phyloP scores from a whole-genome alignment of 2,113 vertebrate species.

The Hylia prasina region DNA sequence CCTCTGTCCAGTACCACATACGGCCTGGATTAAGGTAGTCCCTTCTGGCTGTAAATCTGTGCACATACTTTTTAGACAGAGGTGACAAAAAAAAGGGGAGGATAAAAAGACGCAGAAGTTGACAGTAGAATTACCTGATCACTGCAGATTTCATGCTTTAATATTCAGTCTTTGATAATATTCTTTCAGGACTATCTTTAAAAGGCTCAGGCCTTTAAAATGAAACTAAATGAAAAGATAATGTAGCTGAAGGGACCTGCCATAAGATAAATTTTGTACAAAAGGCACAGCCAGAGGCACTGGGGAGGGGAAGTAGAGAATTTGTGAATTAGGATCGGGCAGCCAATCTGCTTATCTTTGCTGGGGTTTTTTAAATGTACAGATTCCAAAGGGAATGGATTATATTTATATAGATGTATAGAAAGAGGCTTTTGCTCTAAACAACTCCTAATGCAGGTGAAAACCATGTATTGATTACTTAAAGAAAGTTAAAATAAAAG shows the following conservation, averaged over 20 bases:
- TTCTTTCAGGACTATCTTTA: background rate
- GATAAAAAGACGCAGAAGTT: background rate
- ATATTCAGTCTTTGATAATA: background rate
- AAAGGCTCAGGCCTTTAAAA: background rate
- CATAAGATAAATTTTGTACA: background rate
- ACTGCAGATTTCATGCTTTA: background rate
- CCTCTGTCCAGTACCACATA: background rate
- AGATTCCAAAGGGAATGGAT: conserved; percentile 45
- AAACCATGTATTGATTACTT: conserved; percentile 78
- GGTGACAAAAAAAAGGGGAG: background rate
- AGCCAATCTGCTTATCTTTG: conserved; percentile 2
- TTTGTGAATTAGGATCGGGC: background rate
- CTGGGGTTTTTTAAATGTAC: conserved; percentile 19
- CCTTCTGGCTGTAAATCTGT: background rate
- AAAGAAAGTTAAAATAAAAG: conserved; percentile 82
- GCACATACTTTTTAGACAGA: background rate
- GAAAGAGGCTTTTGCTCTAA: conserved; percentile 56
- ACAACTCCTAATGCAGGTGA: conserved; percentile 71
- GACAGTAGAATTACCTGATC: background rate
- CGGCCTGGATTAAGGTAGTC: background rate
- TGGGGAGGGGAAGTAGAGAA: background rate
- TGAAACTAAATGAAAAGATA: background rate
- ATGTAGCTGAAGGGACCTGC: background rate
- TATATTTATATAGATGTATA: conserved; percentile 65
- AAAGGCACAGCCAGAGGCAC: background rate